Percentiles rank a stretch among this genome's conserved stretches.
Conservation (phyloP, 2,113 vertebrate genomes). For the Beaufortia kweichowensis region DNA sequence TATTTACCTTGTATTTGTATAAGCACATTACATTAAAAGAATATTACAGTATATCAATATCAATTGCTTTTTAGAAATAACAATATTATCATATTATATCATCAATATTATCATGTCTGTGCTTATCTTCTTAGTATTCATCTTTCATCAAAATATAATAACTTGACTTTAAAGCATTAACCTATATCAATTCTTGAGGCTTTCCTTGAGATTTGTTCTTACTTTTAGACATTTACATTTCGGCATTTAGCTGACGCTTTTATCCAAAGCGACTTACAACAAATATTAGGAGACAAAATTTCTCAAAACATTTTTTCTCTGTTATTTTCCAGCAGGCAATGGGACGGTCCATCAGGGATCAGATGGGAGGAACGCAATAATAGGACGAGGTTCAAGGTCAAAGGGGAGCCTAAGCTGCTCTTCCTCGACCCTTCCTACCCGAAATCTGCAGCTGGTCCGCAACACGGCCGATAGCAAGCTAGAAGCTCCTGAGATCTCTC, state of each 20-base stretch:
- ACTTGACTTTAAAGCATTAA: not conserved
- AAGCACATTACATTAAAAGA: not conserved
- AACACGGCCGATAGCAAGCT: slow-evolving; percentile 50
- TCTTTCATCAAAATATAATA: no score
- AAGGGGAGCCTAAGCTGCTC: slow-evolving; percentile 40
- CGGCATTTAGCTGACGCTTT: no score
- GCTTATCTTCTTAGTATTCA: no score
- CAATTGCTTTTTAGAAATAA: no score
- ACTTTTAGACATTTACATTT: no score
- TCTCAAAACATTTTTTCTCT: not conserved
- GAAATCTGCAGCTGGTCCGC: slow-evolving; percentile 31
- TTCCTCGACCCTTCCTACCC: slow-evolving; percentile 30
- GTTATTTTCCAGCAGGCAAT: slow-evolving; percentile 31
- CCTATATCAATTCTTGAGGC: not conserved
- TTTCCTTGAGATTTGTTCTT: not conserved
- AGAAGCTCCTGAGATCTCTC: slow-evolving; percentile 53
- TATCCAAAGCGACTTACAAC: no score
- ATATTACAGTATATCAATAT: no score
- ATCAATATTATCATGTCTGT: no score
- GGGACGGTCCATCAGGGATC: slow-evolving; percentile 31
- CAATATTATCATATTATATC: no score
- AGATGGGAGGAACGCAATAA: slow-evolving; percentile 29
- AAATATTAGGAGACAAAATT: no score
- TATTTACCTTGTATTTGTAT: no score
- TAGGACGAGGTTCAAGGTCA: slow-evolving; percentile 49